phyloP scores from a whole-genome alignment of 1,140 invertebrate genomes.

The Colletes latitarsis region DNA sequence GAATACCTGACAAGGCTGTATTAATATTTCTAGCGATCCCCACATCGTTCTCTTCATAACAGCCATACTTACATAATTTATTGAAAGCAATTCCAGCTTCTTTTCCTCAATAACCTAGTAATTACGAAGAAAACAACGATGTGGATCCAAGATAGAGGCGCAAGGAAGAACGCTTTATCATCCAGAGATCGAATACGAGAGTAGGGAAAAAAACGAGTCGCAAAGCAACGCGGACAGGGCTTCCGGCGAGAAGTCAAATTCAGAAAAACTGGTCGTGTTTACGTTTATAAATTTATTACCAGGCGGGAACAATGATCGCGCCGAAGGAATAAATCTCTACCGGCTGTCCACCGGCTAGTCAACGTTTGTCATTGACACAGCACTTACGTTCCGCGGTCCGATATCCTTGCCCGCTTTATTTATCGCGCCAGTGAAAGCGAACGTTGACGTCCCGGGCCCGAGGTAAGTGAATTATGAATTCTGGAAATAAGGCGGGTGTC shows the following conservation, averaged over 20 bases:
- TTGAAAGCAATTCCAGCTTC: no score
- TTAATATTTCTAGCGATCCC: no score
- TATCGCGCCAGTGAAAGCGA: constrained; percentile 52
- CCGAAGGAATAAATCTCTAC: constrained; percentile 37
- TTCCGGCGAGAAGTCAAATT: constrained; percentile 1
- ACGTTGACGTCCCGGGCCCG: constrained; percentile 31
- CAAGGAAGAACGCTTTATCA: not conserved
- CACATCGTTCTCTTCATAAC: no score
- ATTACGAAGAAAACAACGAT: no score
- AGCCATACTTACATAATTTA: no score
- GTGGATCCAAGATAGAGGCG: no score
- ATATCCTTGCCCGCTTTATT: constrained; percentile 48
- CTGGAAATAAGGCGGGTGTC: constrained; percentile 54
- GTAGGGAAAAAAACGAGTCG: not conserved
- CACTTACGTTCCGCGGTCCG: constrained; percentile 30
- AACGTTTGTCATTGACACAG: constrained; percentile 36
- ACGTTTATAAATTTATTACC: constrained; percentile 30
- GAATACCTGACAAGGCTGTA: not conserved
- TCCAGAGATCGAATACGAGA: not conserved
- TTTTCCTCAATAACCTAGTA: no score
- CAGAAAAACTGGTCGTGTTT: constrained; percentile 3
- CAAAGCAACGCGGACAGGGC: not conserved
- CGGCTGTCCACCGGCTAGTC: constrained; percentile 18
- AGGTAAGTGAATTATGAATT: constrained; percentile 62
- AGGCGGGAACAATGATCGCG: constrained; percentile 37